Percentiles rank a stretch among this genome's conserved stretches.
These are phyloP conservation scores for Mandrillus leucophaeus DNA, from an alignment of 2,113 vertebrate genomes.

Conservation along the genomic window DNA sequence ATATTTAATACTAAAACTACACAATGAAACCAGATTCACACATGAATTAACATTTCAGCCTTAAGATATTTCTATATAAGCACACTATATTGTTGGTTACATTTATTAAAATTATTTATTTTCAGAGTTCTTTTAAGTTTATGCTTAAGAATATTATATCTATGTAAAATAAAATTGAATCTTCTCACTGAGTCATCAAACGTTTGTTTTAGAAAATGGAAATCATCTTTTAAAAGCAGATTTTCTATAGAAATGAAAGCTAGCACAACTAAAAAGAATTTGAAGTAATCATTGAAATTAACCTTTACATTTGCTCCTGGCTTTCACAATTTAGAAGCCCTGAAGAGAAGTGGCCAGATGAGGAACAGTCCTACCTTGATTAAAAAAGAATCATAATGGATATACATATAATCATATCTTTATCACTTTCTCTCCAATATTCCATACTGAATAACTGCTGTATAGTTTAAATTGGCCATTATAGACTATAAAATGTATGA, in stretches of 20 bases:
- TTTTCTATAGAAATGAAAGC: not conserved
- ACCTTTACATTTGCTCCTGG: not conserved
- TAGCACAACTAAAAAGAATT: not conserved
- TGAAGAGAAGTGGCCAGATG: not conserved
- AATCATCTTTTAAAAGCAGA: not conserved
- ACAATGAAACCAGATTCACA: conserved; percentile 2
- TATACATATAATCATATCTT: not conserved
- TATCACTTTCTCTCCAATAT: not conserved
- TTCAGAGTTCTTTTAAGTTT: not conserved
- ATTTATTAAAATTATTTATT: not conserved
- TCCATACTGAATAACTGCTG: not conserved
- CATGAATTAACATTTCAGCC: not conserved
- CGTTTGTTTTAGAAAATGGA: not conserved
- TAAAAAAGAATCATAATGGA: not conserved
- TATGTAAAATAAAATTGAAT: not conserved
- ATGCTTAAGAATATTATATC: not conserved
- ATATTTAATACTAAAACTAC: not conserved
- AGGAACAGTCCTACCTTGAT: not conserved
- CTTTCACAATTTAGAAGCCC: not conserved
- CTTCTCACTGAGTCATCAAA: not conserved
- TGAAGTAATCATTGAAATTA: not conserved
- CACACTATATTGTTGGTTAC: not conserved
- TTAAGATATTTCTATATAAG: not conserved
- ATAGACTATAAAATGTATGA: not conserved
- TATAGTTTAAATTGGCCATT: not conserved